Percentiles rank a stretch among this genome's conserved stretches.
These are phyloP conservation scores for Andrena hattorfiana DNA, from an alignment of 2,888 invertebrate genomes.

Conservation along the genomic window DNA sequence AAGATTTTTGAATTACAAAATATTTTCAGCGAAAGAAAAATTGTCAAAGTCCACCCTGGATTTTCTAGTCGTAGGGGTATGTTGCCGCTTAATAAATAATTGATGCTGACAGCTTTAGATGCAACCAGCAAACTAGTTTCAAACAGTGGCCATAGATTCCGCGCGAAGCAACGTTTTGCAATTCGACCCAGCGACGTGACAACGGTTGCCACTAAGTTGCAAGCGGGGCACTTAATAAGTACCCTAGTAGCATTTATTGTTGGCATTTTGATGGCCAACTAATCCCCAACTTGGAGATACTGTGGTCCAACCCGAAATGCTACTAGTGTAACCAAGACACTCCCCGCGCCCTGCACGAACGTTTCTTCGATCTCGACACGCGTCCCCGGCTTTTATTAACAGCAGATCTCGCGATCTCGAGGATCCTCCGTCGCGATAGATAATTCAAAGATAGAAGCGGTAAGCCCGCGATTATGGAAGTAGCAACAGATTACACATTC, in stretches of 20 bases:
- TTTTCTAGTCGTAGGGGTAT: too few relatives aligned
- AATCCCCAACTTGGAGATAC: too few relatives aligned
- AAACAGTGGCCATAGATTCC: constrained; percentile 37
- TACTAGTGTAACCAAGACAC: too few relatives aligned
- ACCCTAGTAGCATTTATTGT: too few relatives aligned
- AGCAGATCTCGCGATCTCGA: background rate
- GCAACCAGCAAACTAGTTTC: constrained; percentile 9
- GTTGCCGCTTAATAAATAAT: background rate
- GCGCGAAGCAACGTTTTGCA: constrained; percentile 22
- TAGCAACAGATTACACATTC: constrained; percentile 41
- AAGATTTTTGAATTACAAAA: too few relatives aligned
- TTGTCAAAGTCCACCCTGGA: too few relatives aligned
- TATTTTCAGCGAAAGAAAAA: too few relatives aligned
- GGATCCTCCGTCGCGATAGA: background rate
- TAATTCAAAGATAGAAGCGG: constrained; percentile 13
- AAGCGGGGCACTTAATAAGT: background rate
- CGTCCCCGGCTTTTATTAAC: constrained; percentile 2
- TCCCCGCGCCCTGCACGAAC: background rate
- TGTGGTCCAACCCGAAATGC: too few relatives aligned
- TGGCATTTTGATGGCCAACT: too few relatives aligned
- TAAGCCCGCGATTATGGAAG: constrained; percentile 40
- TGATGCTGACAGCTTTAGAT: constrained; percentile 17
- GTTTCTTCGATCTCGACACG: background rate
- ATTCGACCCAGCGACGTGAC: constrained; percentile 21
- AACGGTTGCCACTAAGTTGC: constrained; percentile 17